Evolutionary conservation across 1,140 invertebrate genomes (phyloP), one percentile per base, ranked within the genome.

Genomic region (Penaeus chinensis): DNA sequence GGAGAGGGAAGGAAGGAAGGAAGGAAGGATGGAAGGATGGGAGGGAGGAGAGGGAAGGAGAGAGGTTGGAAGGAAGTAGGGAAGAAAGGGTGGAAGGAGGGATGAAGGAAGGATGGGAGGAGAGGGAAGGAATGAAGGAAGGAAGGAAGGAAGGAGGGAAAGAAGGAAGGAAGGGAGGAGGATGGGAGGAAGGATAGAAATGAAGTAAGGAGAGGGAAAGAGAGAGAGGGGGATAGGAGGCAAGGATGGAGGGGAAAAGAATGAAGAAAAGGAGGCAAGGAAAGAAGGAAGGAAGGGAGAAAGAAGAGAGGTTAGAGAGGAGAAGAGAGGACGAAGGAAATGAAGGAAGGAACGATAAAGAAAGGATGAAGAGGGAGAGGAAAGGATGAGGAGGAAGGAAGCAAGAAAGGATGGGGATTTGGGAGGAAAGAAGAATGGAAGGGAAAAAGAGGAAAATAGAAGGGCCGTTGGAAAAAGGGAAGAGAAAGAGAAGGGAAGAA

Each of bases 371-470:
- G 27, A 60, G 54, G 65, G 47, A 69, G 74, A 54, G 32, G 82
- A 47, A 60, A 47, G 54, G 77, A 60, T n/a, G 54, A 47, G 47
- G 27, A 65, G 54, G 69, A 84, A 69, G 60, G 60, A 76, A 69
- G 60, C 42, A 76, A n/a, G 22, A 18, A 8, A 20, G 54, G 61
- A n/a, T 16, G 24, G 0, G 3, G 42, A 42, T 32, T 32, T 16
- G 22, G 27, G 42, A 42, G 22, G 76, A 37, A 19, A 13, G 27
- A 78, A 42, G 22, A 42, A 32, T 16, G 11, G 27, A 37, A 19
- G 60, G 22, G 27, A 37, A 20, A 20, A n/a, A 78, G 42, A 47
- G 1, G 27, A 19, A 47, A 42, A 81, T 19, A 3, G 60, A 27
- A 61, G 54, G 27, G 54, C 20, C 3, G 8, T 3, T 3, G 16